Percentiles rank a stretch among this genome's conserved stretches.
These are phyloP conservation scores for Oryzias javanicus DNA, from an alignment of 2,113 vertebrate genomes.

Conservation along the genomic window DNA sequence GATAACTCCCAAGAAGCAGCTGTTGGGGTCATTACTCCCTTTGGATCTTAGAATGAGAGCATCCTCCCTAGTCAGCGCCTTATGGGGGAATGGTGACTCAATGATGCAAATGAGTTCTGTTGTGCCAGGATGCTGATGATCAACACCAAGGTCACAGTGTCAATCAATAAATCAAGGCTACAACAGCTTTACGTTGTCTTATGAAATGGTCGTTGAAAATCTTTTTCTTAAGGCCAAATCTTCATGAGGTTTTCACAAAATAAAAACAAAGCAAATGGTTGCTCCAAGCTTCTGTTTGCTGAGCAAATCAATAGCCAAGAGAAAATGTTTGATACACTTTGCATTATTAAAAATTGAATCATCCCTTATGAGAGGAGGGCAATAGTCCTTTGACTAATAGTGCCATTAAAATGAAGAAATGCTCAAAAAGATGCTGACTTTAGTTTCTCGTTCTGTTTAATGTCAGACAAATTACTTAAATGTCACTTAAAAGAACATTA, in stretches of 20 bases:
- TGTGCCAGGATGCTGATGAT: constrained; percentile 45
- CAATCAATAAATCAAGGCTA: constrained; percentile 29
- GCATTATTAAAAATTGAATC: background rate
- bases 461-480: no score
- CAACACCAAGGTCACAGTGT: constrained; percentile 50
- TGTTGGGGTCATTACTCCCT: constrained; percentile 54
- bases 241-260: background rate
- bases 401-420: no score
- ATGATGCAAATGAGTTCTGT: constrained; percentile 56
- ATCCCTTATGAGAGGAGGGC: background rate
- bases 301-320: constrained; percentile 19
- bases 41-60: constrained; percentile 48
- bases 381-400: background rate
- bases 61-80: constrained; percentile 56
- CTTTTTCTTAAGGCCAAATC: background rate
- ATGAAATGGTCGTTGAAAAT: constrained; percentile 21
- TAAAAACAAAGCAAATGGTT: constrained; percentile 8
- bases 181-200: background rate
- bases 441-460: no score
- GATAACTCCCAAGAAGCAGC: constrained; percentile 60
- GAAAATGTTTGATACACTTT: background rate
- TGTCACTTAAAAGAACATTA: no score
- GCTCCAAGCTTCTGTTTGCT: constrained; percentile 13
- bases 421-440: background rate
- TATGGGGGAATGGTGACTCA: constrained; percentile 31